Base-by-base conservation (phyloP, 2,113 vertebrate genomes). In the Cynocephalus volans region DNA sequence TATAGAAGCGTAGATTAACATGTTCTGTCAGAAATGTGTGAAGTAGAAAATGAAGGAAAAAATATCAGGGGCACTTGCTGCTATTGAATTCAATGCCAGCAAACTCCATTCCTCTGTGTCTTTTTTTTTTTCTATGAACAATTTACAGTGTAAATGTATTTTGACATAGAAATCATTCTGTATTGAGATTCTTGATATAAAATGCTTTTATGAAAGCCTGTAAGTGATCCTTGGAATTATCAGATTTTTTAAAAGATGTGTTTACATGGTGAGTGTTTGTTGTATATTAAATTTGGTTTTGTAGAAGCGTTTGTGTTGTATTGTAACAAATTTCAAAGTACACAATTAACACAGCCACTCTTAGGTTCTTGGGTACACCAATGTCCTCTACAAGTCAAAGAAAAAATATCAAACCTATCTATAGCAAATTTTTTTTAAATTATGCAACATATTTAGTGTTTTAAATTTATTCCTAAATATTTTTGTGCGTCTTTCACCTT, bases 231-330 rank as follows among this genome's bases (percentile, higher is more conserved):
- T 98, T 99, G 98, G 96, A 99, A 98, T 96, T 98, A 98, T 96
- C 98, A 98, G 96, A 98, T 98, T 98, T 96, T 98, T 98, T 90
- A 96, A 98, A 98, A 97, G 87, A 98, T 98, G 99, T 99, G 98
- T 98, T 99, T 98, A 98, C 98, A 98, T 98, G 98, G 98, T 99
- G 98, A 96, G 99, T 98, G 98, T 99, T 98, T 98, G 98, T 98
- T 98, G 98, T 97, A 98, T 95, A 99, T 99, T 99, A 99, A 99
- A 99, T 99, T 98, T 98, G 98, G 97, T 98, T 99, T 99, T 98
- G 98, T 98, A 99, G 98, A 98, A 99, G 98, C 69, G 15, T 88
- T 97, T 98, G 98, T 98, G 97, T 98, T 97, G 97, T 97, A 97
- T 97, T 98, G 93, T 98, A 98, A 98, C 91, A 73, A 70, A 97